Evolutionary conservation across 1,140 invertebrate genomes (phyloP).

Genomic region (Tetragonula clypearis): DNA sequence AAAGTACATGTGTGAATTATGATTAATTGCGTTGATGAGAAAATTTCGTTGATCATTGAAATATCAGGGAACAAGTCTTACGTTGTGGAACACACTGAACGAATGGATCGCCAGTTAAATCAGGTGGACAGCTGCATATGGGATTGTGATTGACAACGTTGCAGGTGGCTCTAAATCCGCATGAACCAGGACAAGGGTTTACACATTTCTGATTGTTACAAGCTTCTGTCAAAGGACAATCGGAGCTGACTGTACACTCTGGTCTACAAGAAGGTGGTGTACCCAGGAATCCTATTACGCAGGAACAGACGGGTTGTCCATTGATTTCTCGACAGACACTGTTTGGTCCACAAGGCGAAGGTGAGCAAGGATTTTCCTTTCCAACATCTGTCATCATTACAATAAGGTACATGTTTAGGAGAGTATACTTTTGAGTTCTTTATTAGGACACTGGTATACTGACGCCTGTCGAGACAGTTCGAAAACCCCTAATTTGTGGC

Average conservation of each 20-base stretch:
- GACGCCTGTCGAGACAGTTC: not conserved
- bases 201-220: conserved; percentile 87
- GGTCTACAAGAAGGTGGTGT: conserved; percentile 86
- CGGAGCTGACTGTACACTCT: conserved; percentile 86
- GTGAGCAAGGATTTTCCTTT: conserved; percentile 28
- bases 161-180: conserved; percentile 86
- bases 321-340: conserved; percentile 85
- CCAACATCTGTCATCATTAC: not conserved
- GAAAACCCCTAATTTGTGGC: not conserved
- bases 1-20: not conserved
- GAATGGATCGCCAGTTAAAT: conserved; percentile 89
- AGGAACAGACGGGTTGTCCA: conserved; percentile 86
- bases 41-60: not conserved
- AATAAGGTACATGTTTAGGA: not conserved
- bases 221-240: conserved; percentile 84
- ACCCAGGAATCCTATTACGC: conserved; percentile 85
- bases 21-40: not conserved
- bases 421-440: not conserved
- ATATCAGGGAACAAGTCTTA: conserved; percentile 73
- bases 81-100: conserved; percentile 81
- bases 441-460: not conserved
- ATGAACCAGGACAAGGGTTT: conserved; percentile 86
- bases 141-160: conserved; percentile 85
- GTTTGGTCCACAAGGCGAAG: conserved; percentile 85
- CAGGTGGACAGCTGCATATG: conserved; percentile 86